Base-by-base conservation (phyloP, 2,797 vertebrate genomes). In the Eulemur mongoz region DNA sequence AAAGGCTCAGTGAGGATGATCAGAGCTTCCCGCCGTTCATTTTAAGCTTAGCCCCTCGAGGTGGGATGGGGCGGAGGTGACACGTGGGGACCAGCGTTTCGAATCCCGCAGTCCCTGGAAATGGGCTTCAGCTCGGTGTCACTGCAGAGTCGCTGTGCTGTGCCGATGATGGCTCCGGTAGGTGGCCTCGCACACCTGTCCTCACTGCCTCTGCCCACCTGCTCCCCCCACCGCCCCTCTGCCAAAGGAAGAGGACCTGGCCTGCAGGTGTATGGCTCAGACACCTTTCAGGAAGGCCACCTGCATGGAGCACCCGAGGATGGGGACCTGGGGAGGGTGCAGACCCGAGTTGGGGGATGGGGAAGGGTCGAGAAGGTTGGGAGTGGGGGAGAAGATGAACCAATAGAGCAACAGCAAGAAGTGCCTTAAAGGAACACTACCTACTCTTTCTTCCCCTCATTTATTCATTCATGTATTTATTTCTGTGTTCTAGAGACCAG, bases 401-500 rank as follows among this genome's bases (percentile, higher is more conserved):
- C 38, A 2, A 40, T 1, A 27, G 43, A 85, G 65, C 88, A 88
- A 94, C 61, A 76, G 4, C 63, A 92, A 27, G 75, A 91, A 94
- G 97, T n/a, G 76, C 50, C 89, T 96, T 65, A 94, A 69, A 75
- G 81, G 88, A 94, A 32, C 69, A 73, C 81, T 94, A 83, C 25
- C 78, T 67, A 54, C 93, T 69, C n/a, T 90, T 94, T 32, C 14
- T 54, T 20, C 27, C n/a, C 48, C 32, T 38, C 25, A 38, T 38
- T 17, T 38, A 15, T 14, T 32, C 45, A 27, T 45, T 73, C 13
- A 23, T 57, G 22, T 11, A 45, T 30, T 45, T 52, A 23, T 50
- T 52, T 78, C 30, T 45, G 45, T 30, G 18, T 73, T 73, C 48
- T 75, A 32, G 50, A 79, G 52, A 17, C 50, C 8, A 25, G 7